These are phyloP conservation scores for Crioceris asparagi DNA, from an alignment of 2,888 invertebrate species.

Conservation along the genomic window DNA sequence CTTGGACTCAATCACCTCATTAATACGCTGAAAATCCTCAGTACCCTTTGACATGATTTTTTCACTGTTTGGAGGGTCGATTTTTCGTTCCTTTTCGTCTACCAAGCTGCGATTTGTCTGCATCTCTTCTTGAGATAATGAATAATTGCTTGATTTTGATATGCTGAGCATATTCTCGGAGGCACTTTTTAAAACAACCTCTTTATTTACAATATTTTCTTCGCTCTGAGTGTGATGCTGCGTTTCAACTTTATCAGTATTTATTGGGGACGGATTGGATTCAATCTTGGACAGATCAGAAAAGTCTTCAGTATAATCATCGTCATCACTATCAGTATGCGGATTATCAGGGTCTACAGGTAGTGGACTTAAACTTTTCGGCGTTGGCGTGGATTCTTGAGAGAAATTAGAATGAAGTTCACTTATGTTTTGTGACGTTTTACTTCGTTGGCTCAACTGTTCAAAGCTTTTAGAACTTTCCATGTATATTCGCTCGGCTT, in stretches of 20 bases:
- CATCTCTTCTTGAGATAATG: background rate
- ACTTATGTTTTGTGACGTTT: conserved; percentile 34
- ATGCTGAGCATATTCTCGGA: conserved; percentile 3
- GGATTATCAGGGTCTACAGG: conserved; percentile 27
- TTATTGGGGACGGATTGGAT: conserved; percentile 9
- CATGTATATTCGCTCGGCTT: conserved; percentile 44
- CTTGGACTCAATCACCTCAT: conserved; percentile 15
- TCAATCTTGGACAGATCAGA: conserved; percentile 27
- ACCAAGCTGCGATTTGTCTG: background rate
- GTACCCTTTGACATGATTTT: conserved; percentile 7
- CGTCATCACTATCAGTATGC: conserved; percentile 16
- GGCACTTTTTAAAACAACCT: conserved; percentile 1
- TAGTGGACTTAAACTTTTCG: conserved; percentile 34
- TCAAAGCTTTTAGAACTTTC: conserved; percentile 40
- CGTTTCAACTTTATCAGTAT: background rate
- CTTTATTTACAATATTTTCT: background rate
- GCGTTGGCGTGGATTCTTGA: conserved; percentile 32
- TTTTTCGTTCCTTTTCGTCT: conserved; percentile 1
- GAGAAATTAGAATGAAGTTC: conserved; percentile 27
- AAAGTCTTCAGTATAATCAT: conserved; percentile 33
- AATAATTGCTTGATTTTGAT: conserved; percentile 11
- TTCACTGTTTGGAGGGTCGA: conserved; percentile 1
- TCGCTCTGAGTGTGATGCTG: background rate
- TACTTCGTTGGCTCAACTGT: conserved; percentile 36
- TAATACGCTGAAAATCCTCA: conserved; percentile 13